Evolutionary conservation across 2,113 vertebrate genomes (phyloP).

Genomic region (Elephas maximus): DNA sequence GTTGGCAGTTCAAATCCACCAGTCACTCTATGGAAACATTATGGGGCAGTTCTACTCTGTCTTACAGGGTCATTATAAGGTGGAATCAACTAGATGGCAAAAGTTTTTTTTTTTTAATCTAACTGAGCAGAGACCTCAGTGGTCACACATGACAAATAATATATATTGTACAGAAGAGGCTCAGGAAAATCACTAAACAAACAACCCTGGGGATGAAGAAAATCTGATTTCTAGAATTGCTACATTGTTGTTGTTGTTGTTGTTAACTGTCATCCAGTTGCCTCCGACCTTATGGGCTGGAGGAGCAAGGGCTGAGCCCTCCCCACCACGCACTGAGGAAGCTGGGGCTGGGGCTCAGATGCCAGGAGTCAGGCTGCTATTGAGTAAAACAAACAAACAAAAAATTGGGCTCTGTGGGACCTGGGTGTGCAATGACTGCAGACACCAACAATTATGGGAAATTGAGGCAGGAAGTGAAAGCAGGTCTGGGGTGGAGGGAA

Average conservation of each 20-base stretch:
- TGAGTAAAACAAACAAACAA: not conserved
- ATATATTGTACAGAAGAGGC: not conserved
- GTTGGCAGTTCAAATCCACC: too few species aligned
- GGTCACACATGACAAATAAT: not conserved
- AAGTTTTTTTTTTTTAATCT: too few species aligned
- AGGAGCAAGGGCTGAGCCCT: not conserved
- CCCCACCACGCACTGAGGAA: not conserved
- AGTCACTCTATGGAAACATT: too few species aligned
- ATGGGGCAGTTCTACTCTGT: too few species aligned
- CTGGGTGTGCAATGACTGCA: too few species aligned
- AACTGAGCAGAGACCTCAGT: too few species aligned
- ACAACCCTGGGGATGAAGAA: not conserved
- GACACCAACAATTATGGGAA: not conserved
- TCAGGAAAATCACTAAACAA: not conserved
- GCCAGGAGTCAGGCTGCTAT: not conserved
- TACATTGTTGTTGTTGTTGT: not conserved
- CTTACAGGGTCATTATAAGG: too few species aligned
- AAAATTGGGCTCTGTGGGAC: not conserved
- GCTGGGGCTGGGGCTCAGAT: not conserved
- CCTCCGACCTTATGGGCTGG: not conserved
- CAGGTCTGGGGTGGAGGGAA: not conserved
- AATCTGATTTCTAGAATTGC: not conserved
- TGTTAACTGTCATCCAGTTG: not conserved
- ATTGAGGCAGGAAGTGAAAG: constrained; percentile 42
- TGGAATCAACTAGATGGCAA: too few species aligned